Percentiles rank a stretch among this genome's conserved stretches.
phyloP scores from a whole-genome alignment of 2,113 vertebrate species.

The Cyanistes caeruleus region DNA sequence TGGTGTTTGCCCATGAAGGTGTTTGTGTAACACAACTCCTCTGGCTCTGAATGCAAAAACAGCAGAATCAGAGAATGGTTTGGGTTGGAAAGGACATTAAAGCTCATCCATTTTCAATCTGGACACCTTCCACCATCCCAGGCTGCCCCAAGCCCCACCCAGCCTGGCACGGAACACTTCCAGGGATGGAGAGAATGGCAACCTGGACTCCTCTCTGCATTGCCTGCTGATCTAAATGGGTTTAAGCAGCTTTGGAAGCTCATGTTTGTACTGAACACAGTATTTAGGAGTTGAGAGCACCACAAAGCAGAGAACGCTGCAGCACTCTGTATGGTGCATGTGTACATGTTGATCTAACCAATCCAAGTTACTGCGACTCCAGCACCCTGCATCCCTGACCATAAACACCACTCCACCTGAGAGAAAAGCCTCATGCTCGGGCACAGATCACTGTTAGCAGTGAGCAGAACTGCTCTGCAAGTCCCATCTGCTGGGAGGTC shows the following conservation, averaged over 20 bases:
- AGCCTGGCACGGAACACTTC: neutral
- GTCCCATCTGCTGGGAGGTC: conserved; percentile 36
- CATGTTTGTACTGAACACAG: accelerated
- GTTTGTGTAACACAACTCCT: neutral
- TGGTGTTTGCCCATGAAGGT: neutral
- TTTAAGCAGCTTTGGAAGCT: neutral
- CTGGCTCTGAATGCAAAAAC: neutral
- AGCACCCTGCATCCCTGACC: neutral
- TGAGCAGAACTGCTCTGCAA: neutral
- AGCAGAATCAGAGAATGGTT: neutral
- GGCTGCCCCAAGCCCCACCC: neutral
- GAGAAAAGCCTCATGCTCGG: neutral
- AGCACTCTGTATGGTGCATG: neutral
- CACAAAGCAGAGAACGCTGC: neutral
- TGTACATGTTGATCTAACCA: neutral
- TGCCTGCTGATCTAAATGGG: neutral
- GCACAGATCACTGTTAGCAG: neutral
- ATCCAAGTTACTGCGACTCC: neutral
- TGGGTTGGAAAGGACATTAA: neutral
- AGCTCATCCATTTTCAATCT: accelerated
- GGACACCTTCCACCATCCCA: neutral
- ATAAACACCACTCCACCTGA: neutral
- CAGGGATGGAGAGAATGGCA: neutral
- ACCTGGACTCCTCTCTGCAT: neutral
- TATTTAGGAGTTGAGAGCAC: neutral